Conservation (phyloP, 2,888 invertebrate species). For the Uloborus plumipes region DNA sequence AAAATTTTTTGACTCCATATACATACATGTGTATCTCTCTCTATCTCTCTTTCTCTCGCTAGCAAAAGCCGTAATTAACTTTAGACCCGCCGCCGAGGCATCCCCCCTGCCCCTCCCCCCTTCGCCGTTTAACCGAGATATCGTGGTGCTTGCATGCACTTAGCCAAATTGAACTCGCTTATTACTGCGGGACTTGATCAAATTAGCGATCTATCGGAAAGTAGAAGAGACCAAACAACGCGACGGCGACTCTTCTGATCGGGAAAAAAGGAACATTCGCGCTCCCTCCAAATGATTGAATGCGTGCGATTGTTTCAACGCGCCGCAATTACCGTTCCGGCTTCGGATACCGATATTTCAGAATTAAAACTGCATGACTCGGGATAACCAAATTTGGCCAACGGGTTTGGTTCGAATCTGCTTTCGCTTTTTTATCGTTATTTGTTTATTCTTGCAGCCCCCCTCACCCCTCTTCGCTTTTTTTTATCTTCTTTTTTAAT, state of each 20-base stretch:
- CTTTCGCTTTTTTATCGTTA: conserved; percentile 4
- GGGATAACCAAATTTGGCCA: conserved; percentile 25
- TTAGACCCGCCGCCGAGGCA: conserved; percentile 39
- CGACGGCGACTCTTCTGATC: conserved; percentile 6
- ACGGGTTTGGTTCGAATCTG: background rate
- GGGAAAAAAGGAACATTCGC: conserved; percentile 1
- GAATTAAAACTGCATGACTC: conserved; percentile 59
- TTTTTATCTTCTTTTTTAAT: conserved; percentile 25
- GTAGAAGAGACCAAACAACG: conserved; percentile 37
- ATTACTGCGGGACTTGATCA: conserved; percentile 62
- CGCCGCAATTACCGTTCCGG: conserved; percentile 53
- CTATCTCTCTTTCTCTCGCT: conserved; percentile 11
- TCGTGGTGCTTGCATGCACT: conserved; percentile 52
- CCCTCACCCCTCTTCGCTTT: background rate
- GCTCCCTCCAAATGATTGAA: conserved; percentile 53
- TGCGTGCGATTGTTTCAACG: conserved; percentile 63
- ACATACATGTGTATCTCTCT: conserved; percentile 5
- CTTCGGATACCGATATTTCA: conserved; percentile 42
- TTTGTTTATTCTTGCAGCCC: background rate
- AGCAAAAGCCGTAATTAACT: conserved; percentile 52
- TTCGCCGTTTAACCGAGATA: background rate
- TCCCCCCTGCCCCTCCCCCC: conserved; percentile 1
- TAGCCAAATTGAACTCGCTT: conserved; percentile 65
- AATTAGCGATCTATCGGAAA: conserved; percentile 65
- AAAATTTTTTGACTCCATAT: background rate